phyloP scores from a whole-genome alignment of 1,140 invertebrate species.

The Fopius arisanus region DNA sequence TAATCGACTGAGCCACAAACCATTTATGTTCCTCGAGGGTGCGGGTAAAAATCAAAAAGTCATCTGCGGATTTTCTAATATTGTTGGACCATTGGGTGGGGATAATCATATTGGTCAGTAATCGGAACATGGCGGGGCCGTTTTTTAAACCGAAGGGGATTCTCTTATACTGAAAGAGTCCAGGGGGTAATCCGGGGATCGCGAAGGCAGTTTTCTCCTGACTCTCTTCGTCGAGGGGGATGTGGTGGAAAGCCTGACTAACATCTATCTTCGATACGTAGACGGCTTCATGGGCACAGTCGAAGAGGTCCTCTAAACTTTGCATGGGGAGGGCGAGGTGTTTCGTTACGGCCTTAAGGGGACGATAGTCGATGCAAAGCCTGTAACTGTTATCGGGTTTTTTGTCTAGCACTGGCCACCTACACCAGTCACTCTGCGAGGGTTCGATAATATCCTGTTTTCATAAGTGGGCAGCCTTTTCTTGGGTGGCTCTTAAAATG shows the following conservation, averaged over 20 bases:
- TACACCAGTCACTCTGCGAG: background rate
- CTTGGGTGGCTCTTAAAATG: background rate
- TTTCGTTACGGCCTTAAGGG: constrained; percentile 11
- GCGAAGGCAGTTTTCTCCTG: constrained; percentile 22
- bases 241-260: background rate
- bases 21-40: background rate
- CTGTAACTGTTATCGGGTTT: background rate
- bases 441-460: constrained; percentile 4
- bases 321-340: constrained; percentile 23
- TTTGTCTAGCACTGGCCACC: background rate
- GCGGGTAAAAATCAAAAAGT: background rate
- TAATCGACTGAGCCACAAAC: background rate
- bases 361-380: background rate
- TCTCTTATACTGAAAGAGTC: constrained; percentile 3
- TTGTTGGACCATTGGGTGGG: background rate
- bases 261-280: background rate
- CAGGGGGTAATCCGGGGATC: background rate
- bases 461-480: background rate
- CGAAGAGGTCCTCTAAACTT: constrained; percentile 10
- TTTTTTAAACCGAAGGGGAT: constrained; percentile 24
- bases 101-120: background rate
- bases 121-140: background rate
- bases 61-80: background rate
- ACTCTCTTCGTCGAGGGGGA: background rate
- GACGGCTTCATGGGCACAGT: background rate